A percentile compares a stretch with the other conserved stretches of the same genome.
Conservation (phyloP, 2,797 vertebrate species). For the Pseudochirops cupreus region DNA sequence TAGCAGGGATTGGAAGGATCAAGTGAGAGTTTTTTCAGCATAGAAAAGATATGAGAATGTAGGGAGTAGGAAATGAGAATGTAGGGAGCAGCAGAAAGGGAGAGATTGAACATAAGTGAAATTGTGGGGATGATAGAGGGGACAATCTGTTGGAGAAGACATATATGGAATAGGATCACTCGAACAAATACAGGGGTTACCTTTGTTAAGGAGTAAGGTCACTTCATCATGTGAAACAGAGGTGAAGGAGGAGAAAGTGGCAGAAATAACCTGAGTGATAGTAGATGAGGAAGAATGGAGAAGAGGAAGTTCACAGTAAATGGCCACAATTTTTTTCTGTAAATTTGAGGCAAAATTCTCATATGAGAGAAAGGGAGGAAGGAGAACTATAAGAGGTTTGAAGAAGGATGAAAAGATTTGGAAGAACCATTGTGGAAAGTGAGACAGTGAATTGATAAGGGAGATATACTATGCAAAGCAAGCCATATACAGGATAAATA, state of each 20-base stretch:
- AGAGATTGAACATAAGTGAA: background rate
- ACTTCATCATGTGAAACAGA: background rate
- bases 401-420: background rate
- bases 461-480: background rate
- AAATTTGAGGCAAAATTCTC: background rate
- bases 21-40: background rate
- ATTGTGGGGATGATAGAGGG: background rate
- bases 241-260: background rate
- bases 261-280: background rate
- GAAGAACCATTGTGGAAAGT: background rate
- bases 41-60: background rate
- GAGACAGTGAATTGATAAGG: background rate
- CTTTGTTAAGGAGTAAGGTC: background rate
- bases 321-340: background rate
- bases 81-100: background rate
- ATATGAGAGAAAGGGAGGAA: background rate
- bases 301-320: background rate
- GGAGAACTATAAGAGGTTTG: background rate
- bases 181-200: background rate
- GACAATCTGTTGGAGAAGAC: background rate
- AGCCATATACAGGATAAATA: background rate
- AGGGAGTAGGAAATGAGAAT: background rate
- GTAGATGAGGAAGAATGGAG: background rate
- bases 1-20: background rate
- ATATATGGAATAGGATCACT: background rate